Evolutionary conservation across 1,140 invertebrate species (phyloP), one percentile per base, ranked within the genome.

Genomic region (Pectinophora gossypiella): DNA sequence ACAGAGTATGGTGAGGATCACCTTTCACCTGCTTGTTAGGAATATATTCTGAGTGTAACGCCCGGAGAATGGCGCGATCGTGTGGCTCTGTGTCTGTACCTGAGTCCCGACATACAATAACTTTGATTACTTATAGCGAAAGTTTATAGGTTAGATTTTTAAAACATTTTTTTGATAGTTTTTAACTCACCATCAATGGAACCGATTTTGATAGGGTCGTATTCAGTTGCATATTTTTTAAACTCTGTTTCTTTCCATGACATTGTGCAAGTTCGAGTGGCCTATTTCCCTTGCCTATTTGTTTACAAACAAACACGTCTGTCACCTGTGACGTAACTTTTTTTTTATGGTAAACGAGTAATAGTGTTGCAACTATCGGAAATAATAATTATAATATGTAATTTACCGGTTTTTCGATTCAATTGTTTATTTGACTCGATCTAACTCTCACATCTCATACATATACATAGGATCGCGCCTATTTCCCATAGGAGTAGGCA

Each of bases 51-150:
- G 93, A 89, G 57, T 90, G 72, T 19, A 96, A 80, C 1, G 96
- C 96, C 66, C 95, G 85, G 20, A 92, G 74, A 36, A 97, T 90
- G 21, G 90, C 95, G 69, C 90, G 91, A 72, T 97, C 96, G 71
- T 97, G 96, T 9, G 95, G 94, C 48, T 92, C 91, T 3, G 88
- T 91, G 75, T 97, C 95, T 15, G 95, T 97, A 1, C 95, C 88
- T 89, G 38, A 16, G 55, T 32, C 12, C 12, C n/a, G n/a, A n/a
- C n/a, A 27, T 27, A 27, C 23, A 27, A 27, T 27, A 6, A 5
- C 23, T 9, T 38, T 38, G 5, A 15, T 38, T 38, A n/a, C 36
- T 7, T 10, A 38, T 7, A 38, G 36, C 12, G 36, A 20, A 19
- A 20, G 42, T 19, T 6, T 40, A 4, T 10, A 40, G 36, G 36